Conservation (phyloP, 2,888 invertebrate genomes). For the Rhagonycha lutea region DNA sequence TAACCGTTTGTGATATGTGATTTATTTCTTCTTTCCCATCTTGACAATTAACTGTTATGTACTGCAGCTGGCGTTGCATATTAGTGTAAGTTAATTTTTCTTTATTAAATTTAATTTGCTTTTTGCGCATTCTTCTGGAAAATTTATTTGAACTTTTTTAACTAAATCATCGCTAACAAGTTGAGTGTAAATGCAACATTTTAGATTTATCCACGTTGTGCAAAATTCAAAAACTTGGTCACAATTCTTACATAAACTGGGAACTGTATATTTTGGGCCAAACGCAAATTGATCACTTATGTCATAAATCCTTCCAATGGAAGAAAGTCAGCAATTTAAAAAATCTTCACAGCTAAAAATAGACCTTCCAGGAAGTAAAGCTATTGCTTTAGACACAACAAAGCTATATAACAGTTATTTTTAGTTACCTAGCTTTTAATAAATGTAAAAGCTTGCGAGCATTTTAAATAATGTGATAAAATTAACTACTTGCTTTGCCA, state of each 20-base stretch:
- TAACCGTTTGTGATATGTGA: not conserved
- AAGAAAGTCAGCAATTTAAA: slow-evolving; percentile 9
- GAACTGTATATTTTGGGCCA: not conserved
- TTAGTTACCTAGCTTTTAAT: slow-evolving; percentile 25
- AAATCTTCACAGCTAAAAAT: slow-evolving; percentile 26
- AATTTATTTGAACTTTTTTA: not conserved
- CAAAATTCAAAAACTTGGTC: not conserved
- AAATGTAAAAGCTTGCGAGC: slow-evolving; percentile 23
- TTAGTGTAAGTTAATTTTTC: not conserved
- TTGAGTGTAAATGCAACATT: not conserved
- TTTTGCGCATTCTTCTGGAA: not conserved
- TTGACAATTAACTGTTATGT: not conserved
- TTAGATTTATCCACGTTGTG: not conserved
- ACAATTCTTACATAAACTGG: not conserved
- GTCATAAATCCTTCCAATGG: not conserved
- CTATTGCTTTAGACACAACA: slow-evolving; percentile 29
- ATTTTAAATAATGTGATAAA: slow-evolving; percentile 14
- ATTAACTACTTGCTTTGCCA: slow-evolving; percentile 9
- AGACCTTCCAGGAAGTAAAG: slow-evolving; percentile 30
- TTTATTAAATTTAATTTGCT: not conserved
- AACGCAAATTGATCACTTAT: not conserved
- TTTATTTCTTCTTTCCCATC: not conserved
- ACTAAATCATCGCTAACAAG: not conserved
- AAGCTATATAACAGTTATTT: slow-evolving; percentile 31
- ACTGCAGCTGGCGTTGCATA: not conserved